Percentiles rank a stretch among this genome's conserved stretches.
Evolutionary conservation across 2,797 vertebrate genomes (phyloP).

Genomic region (Fistularia tabacaria): DNA sequence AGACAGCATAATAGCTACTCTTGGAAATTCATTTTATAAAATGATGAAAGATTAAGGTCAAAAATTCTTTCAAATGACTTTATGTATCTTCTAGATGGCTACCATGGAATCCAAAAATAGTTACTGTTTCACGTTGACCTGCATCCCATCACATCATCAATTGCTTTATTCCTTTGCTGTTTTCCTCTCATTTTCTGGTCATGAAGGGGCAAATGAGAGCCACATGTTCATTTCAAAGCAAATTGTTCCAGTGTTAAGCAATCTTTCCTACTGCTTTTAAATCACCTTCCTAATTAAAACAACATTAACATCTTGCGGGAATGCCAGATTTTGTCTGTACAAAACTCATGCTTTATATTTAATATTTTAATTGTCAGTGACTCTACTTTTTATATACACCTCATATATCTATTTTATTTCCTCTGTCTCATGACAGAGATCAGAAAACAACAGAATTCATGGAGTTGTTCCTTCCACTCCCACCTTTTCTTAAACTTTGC

Average conservation of each 20-base stretch:
- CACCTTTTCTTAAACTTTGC: constrained; percentile 28
- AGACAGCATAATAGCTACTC: neutral
- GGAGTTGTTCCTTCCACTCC: constrained; percentile 16
- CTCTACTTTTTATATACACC: neutral
- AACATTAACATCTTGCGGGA: neutral
- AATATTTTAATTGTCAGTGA: neutral
- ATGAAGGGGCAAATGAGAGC: constrained; percentile 53
- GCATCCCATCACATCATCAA: constrained; percentile 35
- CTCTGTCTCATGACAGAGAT: constrained; percentile 10
- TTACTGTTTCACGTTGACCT: constrained; percentile 41
- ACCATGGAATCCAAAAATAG: constrained; percentile 41
- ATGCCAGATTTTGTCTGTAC: neutral
- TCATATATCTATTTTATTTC: constrained; percentile 3
- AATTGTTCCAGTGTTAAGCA: constrained; percentile 45
- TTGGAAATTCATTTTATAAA: constrained; percentile 20
- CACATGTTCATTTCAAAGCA: constrained; percentile 63
- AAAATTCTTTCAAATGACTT: constrained; percentile 32
- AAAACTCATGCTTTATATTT: neutral
- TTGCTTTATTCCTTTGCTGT: constrained; percentile 48
- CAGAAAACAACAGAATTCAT: constrained; percentile 12
- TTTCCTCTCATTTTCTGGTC: constrained; percentile 55
- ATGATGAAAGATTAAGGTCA: constrained; percentile 14
- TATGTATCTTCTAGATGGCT: constrained; percentile 16
- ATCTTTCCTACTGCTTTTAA: constrained; percentile 37
- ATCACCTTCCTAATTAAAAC: neutral